Base-by-base conservation (phyloP, 2,888 invertebrate species). In the Neuroscelio doddi region DNA sequence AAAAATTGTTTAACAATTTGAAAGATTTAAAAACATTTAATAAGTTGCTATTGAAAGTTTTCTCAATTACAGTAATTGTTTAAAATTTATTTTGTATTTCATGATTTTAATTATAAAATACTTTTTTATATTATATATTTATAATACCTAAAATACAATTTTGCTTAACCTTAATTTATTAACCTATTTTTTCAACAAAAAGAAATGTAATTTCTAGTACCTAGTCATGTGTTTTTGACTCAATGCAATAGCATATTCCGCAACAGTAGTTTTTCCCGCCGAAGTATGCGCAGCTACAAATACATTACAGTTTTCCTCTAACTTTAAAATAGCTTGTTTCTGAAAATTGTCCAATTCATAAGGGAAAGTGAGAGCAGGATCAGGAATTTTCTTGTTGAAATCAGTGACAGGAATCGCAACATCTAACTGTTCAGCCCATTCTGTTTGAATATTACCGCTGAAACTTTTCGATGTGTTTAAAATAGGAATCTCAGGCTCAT, bases 221-320 rank as follows among this genome's bases (percentile, higher is more conserved):
- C 90, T 91, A 0, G 97, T 97, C 87, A 94, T 93, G 84, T 97
- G 95, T 71, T 92, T 92, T 77, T 94, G 91, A 0, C 97, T 96
- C 78, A 99, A 87, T 0, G 98, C 98, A 71, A 99, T 97, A 0
- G 99, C 99, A 85, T 99, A 99, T 86, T 99, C 99, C 0, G 99
- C 99, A 0, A 99, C 97, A 0, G 97, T 98, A 0, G 99, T 99
- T 87, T 99, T 99, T 16, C 95, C 96, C 0, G 99, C 99, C 0
- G 99, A 99, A 0, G 99, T 99, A 81, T 99, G 99, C 0, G 99
- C 99, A 0, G 99, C 97, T 0, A 99, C 98, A 85, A 99, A 98
- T 0, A 99, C 96, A 82, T 96, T 96, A 75, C 96, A 93, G 9
- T 95, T 93, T 76, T 94, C 92, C 85, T 99, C 98, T 51, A 99